Evolutionary conservation across 2,113 vertebrate species (phyloP), one percentile per base, ranked within the genome.

Genomic region (Pseudopipra pipra): DNA sequence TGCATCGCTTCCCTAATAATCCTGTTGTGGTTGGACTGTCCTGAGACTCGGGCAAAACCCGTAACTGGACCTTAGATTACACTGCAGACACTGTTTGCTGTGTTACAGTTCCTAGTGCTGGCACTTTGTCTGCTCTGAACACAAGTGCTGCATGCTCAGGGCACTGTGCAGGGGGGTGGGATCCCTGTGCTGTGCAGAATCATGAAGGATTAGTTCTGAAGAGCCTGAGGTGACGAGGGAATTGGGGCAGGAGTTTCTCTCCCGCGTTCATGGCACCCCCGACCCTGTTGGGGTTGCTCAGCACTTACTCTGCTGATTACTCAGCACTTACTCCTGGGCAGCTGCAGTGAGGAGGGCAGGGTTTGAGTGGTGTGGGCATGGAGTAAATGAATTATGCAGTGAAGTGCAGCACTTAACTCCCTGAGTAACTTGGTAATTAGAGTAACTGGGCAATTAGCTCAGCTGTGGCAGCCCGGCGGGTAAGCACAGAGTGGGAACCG

Each of bases 71-170:
- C 17, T 43, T 68, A 20, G 72, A 15, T 46, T 16, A 0, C 35
- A 2, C 8, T 4, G n/a, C 55, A 14, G 43, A 8, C 22, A 56
- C 14, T 5, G 2, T 11, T 27, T 13, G 16, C 8, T 25, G 0
- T 24, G 6, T 43, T 68, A 55, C 33, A 4, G 46, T 46, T 61
- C 12, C 27, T 21, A 31, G 2, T 8, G 23, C 33, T 56, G 17
- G 2, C 25, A 6, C 33, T 52, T 23, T 55, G 18, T 24, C 30
- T 24, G 11, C 0, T 23, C 16, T 11, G 18, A 70, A 13, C 21
- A 3, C 6, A 44, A 14, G 8, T 28, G 11, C 9, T 21, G 31
- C 6, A 1, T 24, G 41, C 6, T 0, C 21, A 35, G 35, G 39
- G 49, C 58, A 18, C 41, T 11, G 5, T 13, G 1, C 28, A 49